These are phyloP conservation scores for Apteryx owenii DNA, from an alignment of 2,113 vertebrate genomes.

Conservation along the genomic window DNA sequence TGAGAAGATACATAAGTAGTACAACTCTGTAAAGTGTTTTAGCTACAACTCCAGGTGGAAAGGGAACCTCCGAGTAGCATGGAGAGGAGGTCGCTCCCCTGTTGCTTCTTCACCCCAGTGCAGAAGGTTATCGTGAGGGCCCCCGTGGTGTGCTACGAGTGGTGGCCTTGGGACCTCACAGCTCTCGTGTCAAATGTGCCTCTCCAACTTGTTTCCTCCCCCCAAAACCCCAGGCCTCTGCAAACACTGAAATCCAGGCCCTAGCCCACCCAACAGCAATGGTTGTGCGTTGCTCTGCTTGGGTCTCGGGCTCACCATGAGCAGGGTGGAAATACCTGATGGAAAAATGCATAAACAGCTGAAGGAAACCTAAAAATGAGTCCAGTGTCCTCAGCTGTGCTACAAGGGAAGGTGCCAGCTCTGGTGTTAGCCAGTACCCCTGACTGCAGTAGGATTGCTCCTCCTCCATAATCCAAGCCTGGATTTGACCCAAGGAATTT, in stretches of 20 bases:
- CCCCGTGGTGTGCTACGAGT: neutral
- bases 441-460: neutral
- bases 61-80: neutral
- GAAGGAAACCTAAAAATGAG: neutral
- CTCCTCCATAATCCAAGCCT: neutral
- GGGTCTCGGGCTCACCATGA: neutral
- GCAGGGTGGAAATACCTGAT: neutral
- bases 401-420: neutral
- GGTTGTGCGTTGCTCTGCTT: neutral
- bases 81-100: accelerated
- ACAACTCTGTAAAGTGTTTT: neutral
- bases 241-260: neutral
- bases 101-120: neutral
- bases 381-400: neutral
- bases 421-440: neutral
- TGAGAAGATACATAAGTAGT: neutral
- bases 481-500: neutral
- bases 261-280: too few species aligned
- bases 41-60: neutral
- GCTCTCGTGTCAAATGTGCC: neutral
- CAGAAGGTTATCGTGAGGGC: neutral
- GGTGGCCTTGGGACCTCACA: neutral
- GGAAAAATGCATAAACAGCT: neutral
- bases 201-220: neutral
- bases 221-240: neutral